Evolutionary conservation across 2,797 vertebrate genomes (phyloP).

Genomic region (Columba guinea): DNA sequence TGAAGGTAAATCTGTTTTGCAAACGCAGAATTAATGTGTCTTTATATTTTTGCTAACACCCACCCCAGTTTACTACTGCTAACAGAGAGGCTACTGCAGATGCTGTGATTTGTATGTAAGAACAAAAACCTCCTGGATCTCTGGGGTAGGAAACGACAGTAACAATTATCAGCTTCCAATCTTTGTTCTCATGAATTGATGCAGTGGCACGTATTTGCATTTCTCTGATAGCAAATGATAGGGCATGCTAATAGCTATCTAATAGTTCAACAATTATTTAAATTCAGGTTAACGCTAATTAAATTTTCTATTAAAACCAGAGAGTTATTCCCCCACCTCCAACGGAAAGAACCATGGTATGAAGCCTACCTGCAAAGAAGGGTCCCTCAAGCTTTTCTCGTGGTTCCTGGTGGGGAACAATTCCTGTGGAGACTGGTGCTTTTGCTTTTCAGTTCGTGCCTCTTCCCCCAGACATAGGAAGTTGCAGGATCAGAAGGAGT

Average conservation of each 20-base stretch:
- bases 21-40: neutral
- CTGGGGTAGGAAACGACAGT: neutral
- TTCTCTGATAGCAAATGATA: conserved; percentile 46
- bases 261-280: conserved; percentile 30
- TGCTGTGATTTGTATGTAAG: neutral
- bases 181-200: neutral
- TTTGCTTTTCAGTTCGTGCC: neutral
- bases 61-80: neutral
- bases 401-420: neutral
- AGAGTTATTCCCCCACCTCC: neutral
- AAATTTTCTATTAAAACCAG: conserved; percentile 9
- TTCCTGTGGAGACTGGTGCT: neutral
- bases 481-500: neutral
- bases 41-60: neutral
- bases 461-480: neutral
- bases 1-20: neutral
- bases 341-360: neutral
- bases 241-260: conserved; percentile 28
- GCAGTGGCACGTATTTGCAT: conserved; percentile 1
- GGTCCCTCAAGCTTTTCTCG: neutral
- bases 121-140: conserved; percentile 5
- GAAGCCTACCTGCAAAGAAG: neutral
- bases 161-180: conserved; percentile 2
- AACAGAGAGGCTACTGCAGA: neutral
- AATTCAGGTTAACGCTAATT: conserved; percentile 41